Evolutionary conservation across 2,113 vertebrate genomes (phyloP), one percentile per base, ranked within the genome.

Genomic region (Papio anubis): DNA sequence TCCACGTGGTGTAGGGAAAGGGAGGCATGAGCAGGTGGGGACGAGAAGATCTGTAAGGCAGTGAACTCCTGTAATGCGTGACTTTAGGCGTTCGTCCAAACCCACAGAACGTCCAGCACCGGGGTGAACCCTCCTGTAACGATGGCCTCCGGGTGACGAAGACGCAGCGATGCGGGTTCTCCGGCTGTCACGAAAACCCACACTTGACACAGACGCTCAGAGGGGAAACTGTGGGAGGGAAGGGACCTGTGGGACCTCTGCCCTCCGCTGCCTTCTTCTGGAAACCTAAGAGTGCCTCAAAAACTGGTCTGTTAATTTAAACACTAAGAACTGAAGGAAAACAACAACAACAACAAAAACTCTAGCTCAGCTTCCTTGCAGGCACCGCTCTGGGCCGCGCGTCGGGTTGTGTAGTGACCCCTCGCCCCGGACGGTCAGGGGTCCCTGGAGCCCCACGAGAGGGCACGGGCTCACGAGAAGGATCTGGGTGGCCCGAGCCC

Each of bases 131-230:
- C 35, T 38, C 21, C 2, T 2, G n/a, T 11, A 17, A 7, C 52
- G 2, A 5, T 0, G 0, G 16, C 11, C 40, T 12, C 5, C 0
- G 1, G 32, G 8, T 20, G 21, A 16, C 1, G 1, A 20, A 3
- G 3, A 20, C 2, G 30, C 0, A 8, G 0, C 3, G 76, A 55
- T 18, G 52, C 52, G 17, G 17, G n/a, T 4, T 35, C 80, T 0
- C 1, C 43, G 1, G 0, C 0, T 1, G 2, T 16, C 61, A 48
- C 35, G 17, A 25, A 35, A 0, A 10, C 14, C 11, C 32, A 7
- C 40, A 27, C 7, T 1, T 2, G 11, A 55, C 8, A 14, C 40
- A 8, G 8, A 5, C 0, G 27, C 1, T 30, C 9, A 2, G 0
- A 3, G 55, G 0, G 61, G 27, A 35, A 17, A 30, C 38, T 0